A percentile compares a stretch with the other conserved stretches of the same genome.
phyloP scores from a whole-genome alignment of 2,797 vertebrate genomes.

The Valencia hispanica region DNA sequence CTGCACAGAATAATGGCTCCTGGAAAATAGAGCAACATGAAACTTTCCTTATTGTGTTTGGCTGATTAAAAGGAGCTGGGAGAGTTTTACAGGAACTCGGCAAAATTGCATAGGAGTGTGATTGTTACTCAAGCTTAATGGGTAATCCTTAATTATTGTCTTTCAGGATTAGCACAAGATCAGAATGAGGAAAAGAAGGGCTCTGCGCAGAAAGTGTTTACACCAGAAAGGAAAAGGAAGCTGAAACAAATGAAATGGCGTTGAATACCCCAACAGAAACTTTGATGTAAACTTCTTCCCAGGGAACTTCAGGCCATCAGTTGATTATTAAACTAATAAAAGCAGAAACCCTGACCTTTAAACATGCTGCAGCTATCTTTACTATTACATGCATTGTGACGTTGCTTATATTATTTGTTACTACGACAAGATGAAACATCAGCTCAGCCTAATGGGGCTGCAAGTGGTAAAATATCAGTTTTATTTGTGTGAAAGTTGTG shows the following conservation, averaged over 20 bases:
- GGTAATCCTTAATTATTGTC: constrained; percentile 19
- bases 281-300: neutral
- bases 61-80: neutral
- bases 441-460: neutral
- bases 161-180: constrained; percentile 19
- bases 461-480: neutral
- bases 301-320: neutral
- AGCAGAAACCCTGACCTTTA: neutral
- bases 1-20: neutral
- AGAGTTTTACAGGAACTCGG: constrained; percentile 5
- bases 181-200: neutral
- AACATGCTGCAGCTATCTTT: neutral
- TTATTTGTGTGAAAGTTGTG: neutral
- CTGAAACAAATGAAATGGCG: neutral
- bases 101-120: neutral
- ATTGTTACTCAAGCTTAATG: neutral
- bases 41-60: neutral
- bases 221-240: neutral
- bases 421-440: neutral
- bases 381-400: neutral
- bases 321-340: neutral
- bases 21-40: neutral
- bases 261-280: neutral
- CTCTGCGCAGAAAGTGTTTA: neutral
- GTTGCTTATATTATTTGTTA: neutral